Base-by-base conservation (phyloP, 2,113 vertebrate species). In the Pungitius pungitius region DNA sequence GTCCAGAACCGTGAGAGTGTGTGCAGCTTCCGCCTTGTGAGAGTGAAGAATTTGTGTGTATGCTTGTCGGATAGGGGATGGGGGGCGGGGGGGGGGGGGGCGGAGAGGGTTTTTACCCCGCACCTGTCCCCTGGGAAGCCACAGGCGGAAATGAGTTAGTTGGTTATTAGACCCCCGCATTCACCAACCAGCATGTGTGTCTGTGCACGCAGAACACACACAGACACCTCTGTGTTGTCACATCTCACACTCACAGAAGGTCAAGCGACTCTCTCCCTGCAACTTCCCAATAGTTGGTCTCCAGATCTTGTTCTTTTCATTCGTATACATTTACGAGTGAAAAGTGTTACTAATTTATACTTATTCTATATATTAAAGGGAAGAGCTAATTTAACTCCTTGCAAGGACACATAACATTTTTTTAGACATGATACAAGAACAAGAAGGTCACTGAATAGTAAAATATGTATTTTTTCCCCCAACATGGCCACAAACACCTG, bases 121-220 rank as follows among this genome's bases (percentile, higher is more conserved):
- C 93, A 92, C 92, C 91, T 93, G 92, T 35, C 87, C 88, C 71
- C 66, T 27, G 69, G 88, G 72, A 86, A 87, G 84, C 74, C 85
- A 89, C 87, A 90, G 79, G 78, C 87, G 87, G 80, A 90, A 88
- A 89, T 90, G 75, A 87, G 55, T 47, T 59, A 49, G 58, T 56
- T 77, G 55, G 80, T 86, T 78, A 82, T 87, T 78, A 87, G 69
- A 80, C 45, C 80, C 86, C 52, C 57, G 8, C 62, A 59, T 27
- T 54, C 69, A 66, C 66, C 40, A 86, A 81, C 82, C 84, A 75
- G 76, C 75, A 71, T 65, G 40, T 57, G 84, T 77, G 70, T 45
- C 43, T 59, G 27, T 15, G 49, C 56, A 42, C 69, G 73, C 11
- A 22, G 61, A 45, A 63, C 12, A 6, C 52, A 47, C 43, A 75